phyloP scores from a whole-genome alignment of 2,888 invertebrate genomes.

The Conomelus anceps region DNA sequence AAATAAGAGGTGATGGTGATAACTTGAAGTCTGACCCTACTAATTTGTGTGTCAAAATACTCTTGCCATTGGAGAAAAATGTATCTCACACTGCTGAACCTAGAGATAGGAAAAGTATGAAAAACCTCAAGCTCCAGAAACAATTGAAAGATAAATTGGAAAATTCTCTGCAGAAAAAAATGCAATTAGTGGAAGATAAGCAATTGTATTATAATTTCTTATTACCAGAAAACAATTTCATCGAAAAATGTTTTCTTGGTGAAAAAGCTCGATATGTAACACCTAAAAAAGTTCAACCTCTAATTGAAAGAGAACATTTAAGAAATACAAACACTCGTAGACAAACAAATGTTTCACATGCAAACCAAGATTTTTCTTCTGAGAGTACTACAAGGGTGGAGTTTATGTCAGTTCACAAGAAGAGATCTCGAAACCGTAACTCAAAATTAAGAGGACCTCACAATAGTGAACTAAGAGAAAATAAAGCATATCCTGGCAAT shows the following conservation, averaged over 20 bases:
- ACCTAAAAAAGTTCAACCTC: neutral
- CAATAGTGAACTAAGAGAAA: neutral
- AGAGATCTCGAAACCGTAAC: neutral
- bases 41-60: neutral
- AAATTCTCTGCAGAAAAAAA: neutral
- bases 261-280: neutral
- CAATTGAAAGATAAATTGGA: neutral
- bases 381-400: neutral
- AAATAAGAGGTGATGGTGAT: neutral
- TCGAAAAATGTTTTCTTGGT: neutral
- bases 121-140: neutral
- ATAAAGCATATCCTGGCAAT: neutral
- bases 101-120: neutral
- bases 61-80: neutral
- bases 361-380: neutral
- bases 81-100: neutral
- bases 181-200: neutral
- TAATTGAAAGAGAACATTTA: neutral
- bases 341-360: neutral
- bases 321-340: neutral
- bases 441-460: neutral
- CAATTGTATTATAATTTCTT: neutral
- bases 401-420: neutral
- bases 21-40: neutral
- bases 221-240: neutral